Conservation (phyloP, 2,797 vertebrate genomes). For the Malurus leucopterus region DNA sequence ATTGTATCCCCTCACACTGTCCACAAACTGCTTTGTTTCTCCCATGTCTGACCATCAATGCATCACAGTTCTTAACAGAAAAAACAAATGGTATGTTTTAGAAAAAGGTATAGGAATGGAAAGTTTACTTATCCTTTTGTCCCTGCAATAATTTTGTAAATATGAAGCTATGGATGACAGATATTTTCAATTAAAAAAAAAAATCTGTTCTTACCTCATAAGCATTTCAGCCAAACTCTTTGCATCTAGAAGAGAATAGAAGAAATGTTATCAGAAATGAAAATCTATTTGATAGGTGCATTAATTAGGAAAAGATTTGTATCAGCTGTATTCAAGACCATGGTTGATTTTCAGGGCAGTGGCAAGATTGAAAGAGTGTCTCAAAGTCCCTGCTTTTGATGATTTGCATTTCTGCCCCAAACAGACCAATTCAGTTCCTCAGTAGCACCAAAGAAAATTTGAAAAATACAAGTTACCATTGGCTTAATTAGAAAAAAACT, state of each 20-base stretch:
- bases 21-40: background rate
- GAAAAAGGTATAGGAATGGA: background rate
- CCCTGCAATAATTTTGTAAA: background rate
- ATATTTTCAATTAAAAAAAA: background rate
- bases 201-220: conserved; percentile 87
- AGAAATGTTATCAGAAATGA: conserved; percentile 23
- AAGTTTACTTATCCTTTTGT: background rate
- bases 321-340: background rate
- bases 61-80: background rate
- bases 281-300: background rate
- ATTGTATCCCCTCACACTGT: background rate
- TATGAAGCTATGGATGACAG: background rate
- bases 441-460: background rate
- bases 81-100: background rate
- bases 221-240: conserved; percentile 99
- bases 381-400: background rate
- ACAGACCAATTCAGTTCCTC: background rate
- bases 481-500: background rate
- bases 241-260: conserved; percentile 88
- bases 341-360: background rate
- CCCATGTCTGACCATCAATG: background rate
- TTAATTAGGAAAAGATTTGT: background rate
- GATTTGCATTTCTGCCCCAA: background rate
- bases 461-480: background rate
- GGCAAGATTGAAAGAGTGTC: background rate